A percentile compares a stretch with the other conserved stretches of the same genome.
These are phyloP conservation scores for Lepus timidus DNA, from an alignment of 2,113 vertebrate species.

Conservation along the genomic window DNA sequence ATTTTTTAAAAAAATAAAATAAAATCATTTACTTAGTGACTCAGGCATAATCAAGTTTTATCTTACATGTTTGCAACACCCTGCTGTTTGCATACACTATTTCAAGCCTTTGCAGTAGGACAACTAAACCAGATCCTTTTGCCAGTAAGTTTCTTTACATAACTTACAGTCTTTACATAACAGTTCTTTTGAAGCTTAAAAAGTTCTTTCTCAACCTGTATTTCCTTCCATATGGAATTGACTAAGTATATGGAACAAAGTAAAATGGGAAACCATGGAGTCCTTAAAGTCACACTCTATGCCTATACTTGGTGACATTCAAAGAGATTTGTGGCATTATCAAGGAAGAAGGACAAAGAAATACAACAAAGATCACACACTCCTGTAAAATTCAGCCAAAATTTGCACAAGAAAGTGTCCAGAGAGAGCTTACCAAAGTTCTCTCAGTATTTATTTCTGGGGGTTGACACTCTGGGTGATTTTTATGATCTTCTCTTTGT, in stretches of 20 bases:
- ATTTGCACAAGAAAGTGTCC: neutral
- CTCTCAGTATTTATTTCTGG: slow-evolving; percentile 24
- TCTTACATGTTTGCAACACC: neutral
- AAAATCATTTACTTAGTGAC: neutral
- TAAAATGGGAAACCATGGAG: slow-evolving; percentile 34
- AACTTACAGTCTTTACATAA: slow-evolving; percentile 68
- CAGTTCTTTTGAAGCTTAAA: slow-evolving; percentile 61
- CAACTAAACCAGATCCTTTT: slow-evolving; percentile 63
- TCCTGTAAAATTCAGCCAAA: neutral
- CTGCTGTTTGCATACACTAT: slow-evolving; percentile 52
- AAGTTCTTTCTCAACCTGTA: slow-evolving; percentile 58
- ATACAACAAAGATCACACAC: neutral
- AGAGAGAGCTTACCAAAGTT: neutral
- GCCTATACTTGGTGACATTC: neutral
- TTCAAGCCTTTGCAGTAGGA: slow-evolving; percentile 43
- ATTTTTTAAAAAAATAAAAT: too few species aligned
- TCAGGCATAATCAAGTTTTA: slow-evolving; percentile 15
- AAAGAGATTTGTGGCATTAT: neutral
- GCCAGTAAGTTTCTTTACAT: slow-evolving; percentile 71
- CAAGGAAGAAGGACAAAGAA: slow-evolving; percentile 19
- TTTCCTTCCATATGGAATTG: slow-evolving; percentile 61
- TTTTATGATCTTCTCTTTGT: slow-evolving; percentile 6
- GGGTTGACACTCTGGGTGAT: neutral
- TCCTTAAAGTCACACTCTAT: neutral
- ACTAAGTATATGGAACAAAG: slow-evolving; percentile 57